Evolutionary conservation across 1,140 invertebrate species (phyloP).

Genomic region (Neodiprion pinetum): DNA sequence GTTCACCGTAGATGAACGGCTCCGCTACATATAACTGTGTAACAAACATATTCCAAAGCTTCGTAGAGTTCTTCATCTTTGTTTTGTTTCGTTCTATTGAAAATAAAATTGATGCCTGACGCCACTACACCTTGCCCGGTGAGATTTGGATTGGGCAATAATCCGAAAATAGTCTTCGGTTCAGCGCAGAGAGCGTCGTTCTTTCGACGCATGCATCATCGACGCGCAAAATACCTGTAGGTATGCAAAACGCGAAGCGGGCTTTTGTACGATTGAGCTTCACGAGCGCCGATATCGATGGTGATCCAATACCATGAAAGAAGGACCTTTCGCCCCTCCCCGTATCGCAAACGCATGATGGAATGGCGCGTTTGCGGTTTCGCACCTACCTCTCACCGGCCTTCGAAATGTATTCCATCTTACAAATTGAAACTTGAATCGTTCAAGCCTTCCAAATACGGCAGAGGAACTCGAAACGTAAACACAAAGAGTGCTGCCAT

Average conservation of each 20-base stretch:
- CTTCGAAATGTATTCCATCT: background rate
- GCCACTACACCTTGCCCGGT: background rate
- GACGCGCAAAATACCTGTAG: too few species aligned
- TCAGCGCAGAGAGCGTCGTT: background rate
- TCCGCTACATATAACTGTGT: too few species aligned
- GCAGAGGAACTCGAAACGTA: too few species aligned
- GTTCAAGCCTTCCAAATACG: background rate
- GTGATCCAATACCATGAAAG: too few species aligned
- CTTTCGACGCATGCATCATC: background rate
- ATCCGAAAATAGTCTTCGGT: background rate
- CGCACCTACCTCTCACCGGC: constrained; percentile 3
- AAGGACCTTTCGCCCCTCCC: too few species aligned
- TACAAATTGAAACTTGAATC: background rate
- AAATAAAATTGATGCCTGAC: background rate
- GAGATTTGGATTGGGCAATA: background rate
- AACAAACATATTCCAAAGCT: too few species aligned
- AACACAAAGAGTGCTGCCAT: too few species aligned
- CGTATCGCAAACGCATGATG: too few species aligned
- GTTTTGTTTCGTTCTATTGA: background rate
- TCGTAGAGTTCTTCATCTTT: background rate
- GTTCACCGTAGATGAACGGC: too few species aligned
- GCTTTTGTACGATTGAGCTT: too few species aligned
- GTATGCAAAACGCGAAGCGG: too few species aligned
- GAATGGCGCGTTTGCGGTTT: background rate
- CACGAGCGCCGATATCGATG: too few species aligned